Evolutionary conservation across 2,113 vertebrate species (phyloP), one percentile per base, ranked within the genome.

Genomic region (Stegostoma tigrinum): DNA sequence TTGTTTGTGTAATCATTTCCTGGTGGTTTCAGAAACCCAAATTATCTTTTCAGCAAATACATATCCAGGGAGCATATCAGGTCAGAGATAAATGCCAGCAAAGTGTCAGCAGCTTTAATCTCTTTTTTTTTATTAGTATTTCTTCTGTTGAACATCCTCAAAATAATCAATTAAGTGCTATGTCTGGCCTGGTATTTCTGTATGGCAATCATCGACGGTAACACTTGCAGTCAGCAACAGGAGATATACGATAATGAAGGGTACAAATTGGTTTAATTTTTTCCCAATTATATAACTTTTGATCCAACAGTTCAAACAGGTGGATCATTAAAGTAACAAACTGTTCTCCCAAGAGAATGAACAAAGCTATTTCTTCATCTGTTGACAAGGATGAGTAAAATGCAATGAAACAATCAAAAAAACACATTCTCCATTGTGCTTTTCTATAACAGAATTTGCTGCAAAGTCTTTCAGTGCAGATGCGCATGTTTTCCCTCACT

Each of bases 1-100:
- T 45, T 52, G 21, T 14, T 0, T n/a, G 17, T 38, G 27, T 66
- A 38, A 61, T 70, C 17, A 93, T 38, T 93, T 93, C 27, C 64
- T 66, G 90, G 34, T 5, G 15, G 17, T n/a, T 66, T 68, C 24
- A 94, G 17, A 94, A 70, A 24, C 91, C 45, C 38, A 42, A 67
- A 94, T 94, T 68, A 70, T 94, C 66, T 45, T 94, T 94, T 68
- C 91, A 67, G 34, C 19, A 70, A 94, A 27, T 94, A 45, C n/a
- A 94, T 67, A 45, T 70, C 8, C 15, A 45, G 19, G 17, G 45
- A 42, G 38, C 19, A 68, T 45, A 70, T 17, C 24, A 38, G n/a
- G 23, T 94, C n/a, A 70, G 91, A 42, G 91, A 67, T 68, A 45
- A 68, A 42, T 94, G n/a, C n/a, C 91, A 93, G 23, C 15, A 1